Evolutionary conservation across 2,888 invertebrate genomes (phyloP).

Genomic region (Eristalinus sepulchralis): DNA sequence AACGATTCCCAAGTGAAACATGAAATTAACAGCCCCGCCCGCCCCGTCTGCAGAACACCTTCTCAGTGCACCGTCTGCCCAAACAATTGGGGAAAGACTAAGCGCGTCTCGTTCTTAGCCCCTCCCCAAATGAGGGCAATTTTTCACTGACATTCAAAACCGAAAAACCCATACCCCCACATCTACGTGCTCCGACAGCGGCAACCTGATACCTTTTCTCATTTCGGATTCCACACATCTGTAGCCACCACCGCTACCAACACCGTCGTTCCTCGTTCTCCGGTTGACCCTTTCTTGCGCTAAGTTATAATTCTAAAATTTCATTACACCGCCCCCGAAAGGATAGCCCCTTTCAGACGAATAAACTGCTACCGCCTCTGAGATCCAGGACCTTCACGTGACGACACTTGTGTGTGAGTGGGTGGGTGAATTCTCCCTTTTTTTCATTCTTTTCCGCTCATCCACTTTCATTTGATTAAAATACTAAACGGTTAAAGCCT

Average conservation of each 20-base stretch:
- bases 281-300: neutral
- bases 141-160: neutral
- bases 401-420: neutral
- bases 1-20: neutral
- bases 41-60: neutral
- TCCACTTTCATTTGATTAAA: conserved; percentile 34
- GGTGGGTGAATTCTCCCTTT: neutral
- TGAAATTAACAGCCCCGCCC: neutral
- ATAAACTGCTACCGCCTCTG: neutral
- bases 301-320: conserved; percentile 19
- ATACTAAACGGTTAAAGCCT: conserved; percentile 26
- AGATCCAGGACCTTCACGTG: conserved; percentile 4
- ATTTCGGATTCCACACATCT: conserved; percentile 1
- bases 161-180: neutral
- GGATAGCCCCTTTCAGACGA: conserved; percentile 1
- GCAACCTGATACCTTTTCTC: conserved; percentile 22
- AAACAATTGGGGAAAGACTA: neutral
- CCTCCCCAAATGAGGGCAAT: neutral
- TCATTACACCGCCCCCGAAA: neutral
- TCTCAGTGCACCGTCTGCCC: neutral
- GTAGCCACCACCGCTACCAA: neutral
- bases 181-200: neutral
- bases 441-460: neutral
- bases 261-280: neutral
- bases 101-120: too few relatives aligned